A percentile compares a stretch with the other conserved stretches of the same genome.
Evolutionary conservation across 2,888 invertebrate species (phyloP).

Genomic region (Epistrophe grossulariae): DNA sequence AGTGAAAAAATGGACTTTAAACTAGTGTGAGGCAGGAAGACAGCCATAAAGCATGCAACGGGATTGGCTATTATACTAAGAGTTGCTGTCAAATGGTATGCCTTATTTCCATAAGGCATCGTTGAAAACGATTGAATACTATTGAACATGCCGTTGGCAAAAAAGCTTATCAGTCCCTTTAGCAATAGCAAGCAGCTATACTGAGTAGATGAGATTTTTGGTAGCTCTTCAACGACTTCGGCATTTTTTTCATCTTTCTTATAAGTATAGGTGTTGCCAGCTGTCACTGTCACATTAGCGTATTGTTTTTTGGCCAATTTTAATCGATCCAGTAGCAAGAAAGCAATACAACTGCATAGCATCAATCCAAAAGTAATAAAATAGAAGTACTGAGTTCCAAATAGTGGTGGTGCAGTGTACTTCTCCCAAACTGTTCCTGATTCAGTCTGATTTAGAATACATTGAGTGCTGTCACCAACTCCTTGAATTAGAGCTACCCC

Average conservation of each 20-base stretch:
- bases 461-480: conserved; percentile 87
- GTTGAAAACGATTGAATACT: conserved; percentile 92
- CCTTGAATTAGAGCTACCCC: conserved; percentile 91
- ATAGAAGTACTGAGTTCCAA: conserved; percentile 88
- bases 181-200: conserved; percentile 82
- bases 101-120: conserved; percentile 90
- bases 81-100: conserved; percentile 91
- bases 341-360: conserved; percentile 87
- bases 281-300: conserved; percentile 81
- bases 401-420: conserved; percentile 85
- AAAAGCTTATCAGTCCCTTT: conserved; percentile 86
- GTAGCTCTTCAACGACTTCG: conserved; percentile 44
- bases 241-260: conserved; percentile 64
- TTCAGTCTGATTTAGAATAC: conserved; percentile 82
- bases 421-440: conserved; percentile 83
- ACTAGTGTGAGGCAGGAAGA: conserved; percentile 86
- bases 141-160: conserved; percentile 91
- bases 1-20: conserved; percentile 84
- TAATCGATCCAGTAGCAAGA: conserved; percentile 85
- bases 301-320: conserved; percentile 80
- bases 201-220: conserved; percentile 78
- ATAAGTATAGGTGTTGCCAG: conserved; percentile 83
- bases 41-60: conserved; percentile 88
- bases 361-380: conserved; percentile 87
- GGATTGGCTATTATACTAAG: conserved; percentile 93